Conservation (phyloP, 2,113 vertebrate genomes). For the Clarias gariepinus region DNA sequence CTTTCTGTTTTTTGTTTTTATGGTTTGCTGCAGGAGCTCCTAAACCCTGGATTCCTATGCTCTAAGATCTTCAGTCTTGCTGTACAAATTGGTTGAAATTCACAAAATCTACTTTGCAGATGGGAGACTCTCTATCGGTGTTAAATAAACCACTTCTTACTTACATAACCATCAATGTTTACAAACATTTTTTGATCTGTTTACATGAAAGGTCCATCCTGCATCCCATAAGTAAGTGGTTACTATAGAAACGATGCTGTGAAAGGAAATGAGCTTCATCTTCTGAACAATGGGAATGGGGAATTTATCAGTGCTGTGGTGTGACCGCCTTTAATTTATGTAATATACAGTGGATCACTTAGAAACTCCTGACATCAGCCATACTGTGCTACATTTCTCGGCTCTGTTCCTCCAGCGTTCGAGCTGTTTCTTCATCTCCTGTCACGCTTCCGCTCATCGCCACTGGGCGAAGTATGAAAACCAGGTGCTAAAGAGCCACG, state of each 20-base stretch:
- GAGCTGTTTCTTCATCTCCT: background rate
- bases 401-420: background rate
- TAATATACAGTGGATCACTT: background rate
- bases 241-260: background rate
- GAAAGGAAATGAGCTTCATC: background rate
- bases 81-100: background rate
- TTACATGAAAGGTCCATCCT: background rate
- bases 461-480: background rate
- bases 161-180: background rate
- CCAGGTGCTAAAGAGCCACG: slow-evolving; percentile 38
- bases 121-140: background rate
- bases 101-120: too few species aligned
- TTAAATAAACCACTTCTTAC: background rate
- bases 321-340: background rate
- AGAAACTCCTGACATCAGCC: background rate
- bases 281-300: background rate
- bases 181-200: background rate
- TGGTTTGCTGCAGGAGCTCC: too few species aligned
- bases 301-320: background rate
- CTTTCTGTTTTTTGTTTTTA: background rate
- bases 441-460: background rate
- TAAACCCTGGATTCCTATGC: too few species aligned
- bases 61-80: background rate
- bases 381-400: background rate
- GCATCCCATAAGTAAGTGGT: background rate